phyloP scores from a whole-genome alignment of 64 coral and sea anemone species.

The Acropora yongei region DNA sequence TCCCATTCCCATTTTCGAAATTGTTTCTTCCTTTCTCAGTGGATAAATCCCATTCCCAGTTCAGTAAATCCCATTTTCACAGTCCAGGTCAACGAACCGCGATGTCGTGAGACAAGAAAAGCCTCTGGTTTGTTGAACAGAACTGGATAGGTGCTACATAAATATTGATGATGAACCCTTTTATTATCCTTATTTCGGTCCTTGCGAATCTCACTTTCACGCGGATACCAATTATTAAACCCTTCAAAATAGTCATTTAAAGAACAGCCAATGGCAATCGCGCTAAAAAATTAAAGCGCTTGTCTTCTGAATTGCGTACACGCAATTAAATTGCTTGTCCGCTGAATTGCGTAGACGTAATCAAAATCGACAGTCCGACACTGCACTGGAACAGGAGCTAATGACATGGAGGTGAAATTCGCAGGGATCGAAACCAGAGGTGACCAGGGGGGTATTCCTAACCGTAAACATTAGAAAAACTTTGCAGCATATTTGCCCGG shows the following conservation, averaged over 20 bases:
- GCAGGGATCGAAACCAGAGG: background rate
- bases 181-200: slow-evolving; percentile 23
- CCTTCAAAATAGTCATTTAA: slow-evolving; percentile 23
- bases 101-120: background rate
- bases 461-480: slow-evolving; percentile 24
- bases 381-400: slow-evolving; percentile 15
- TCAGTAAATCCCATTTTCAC: slow-evolving; percentile 23
- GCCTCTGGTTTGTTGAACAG: too few species aligned
- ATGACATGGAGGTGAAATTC: background rate
- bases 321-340: background rate
- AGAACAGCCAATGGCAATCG: slow-evolving; percentile 4
- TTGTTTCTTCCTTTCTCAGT: too few species aligned
- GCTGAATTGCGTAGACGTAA: slow-evolving; percentile 6
- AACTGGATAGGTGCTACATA: background rate
- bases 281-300: slow-evolving; percentile 11
- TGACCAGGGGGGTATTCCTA: slow-evolving; percentile 19
- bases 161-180: slow-evolving; percentile 19
- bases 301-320: background rate
- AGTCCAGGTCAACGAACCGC: slow-evolving; percentile 21
- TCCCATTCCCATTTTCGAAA: too few species aligned
- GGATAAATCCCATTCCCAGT: background rate
- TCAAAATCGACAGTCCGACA: slow-evolving; percentile 11
- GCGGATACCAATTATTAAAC: background rate
- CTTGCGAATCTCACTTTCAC: background rate
- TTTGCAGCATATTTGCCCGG: slow-evolving; percentile 10